Evolutionary conservation across 2,888 invertebrate genomes (phyloP).

Genomic region (Thecocarcelia acutangulata): DNA sequence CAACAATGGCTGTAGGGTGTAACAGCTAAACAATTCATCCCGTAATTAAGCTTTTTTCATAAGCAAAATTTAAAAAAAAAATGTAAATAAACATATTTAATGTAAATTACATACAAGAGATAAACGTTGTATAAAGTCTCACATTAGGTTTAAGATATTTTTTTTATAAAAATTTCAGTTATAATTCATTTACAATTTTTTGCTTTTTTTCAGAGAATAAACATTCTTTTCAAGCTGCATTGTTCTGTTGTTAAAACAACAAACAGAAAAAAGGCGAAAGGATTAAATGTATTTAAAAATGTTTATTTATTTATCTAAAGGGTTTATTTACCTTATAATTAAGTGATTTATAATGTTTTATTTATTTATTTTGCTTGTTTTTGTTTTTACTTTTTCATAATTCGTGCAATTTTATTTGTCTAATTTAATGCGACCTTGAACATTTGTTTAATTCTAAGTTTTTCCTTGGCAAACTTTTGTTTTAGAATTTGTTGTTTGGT

Average conservation of each 20-base stretch:
- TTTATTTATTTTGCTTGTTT: neutral
- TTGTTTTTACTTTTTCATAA: conserved; percentile 27
- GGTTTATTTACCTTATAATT: conserved; percentile 65
- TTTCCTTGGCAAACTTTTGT: conserved; percentile 15
- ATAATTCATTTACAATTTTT: conserved; percentile 54
- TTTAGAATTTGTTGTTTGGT: conserved; percentile 40
- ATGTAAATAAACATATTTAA: conserved; percentile 70
- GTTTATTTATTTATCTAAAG: conserved; percentile 57
- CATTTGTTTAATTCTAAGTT: conserved; percentile 58
- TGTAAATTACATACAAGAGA: conserved; percentile 71
- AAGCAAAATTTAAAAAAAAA: neutral
- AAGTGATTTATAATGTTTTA: conserved; percentile 60
- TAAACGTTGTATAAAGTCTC: conserved; percentile 63
- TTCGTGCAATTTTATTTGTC: conserved; percentile 30
- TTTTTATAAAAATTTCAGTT: conserved; percentile 6
- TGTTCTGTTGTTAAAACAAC: neutral
- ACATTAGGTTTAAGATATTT: conserved; percentile 11
- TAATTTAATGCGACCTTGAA: conserved; percentile 68
- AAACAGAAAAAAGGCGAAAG: conserved; percentile 40
- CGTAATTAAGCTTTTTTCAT: neutral
- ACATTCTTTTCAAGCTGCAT: conserved; percentile 4
- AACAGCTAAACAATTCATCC: neutral
- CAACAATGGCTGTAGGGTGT: conserved; percentile 19
- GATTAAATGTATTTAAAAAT: conserved; percentile 64
- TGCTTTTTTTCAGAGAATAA: too few relatives aligned